Evolutionary conservation across 92 coral and sea anemone genomes (phyloP).

Genomic region (Chrysogorgia sp.): DNA sequence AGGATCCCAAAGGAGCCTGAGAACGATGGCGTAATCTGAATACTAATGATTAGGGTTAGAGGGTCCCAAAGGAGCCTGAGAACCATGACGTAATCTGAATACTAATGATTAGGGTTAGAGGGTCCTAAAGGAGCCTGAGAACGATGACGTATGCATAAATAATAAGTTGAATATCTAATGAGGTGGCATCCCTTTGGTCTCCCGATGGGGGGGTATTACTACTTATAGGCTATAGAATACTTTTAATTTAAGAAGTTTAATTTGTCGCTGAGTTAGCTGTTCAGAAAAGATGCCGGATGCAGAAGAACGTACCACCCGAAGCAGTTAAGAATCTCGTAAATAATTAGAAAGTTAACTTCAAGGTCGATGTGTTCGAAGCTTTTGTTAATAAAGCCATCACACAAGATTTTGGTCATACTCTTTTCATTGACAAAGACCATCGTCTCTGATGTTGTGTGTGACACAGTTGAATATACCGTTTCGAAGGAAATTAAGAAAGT

Average conservation of each 20-base stretch:
- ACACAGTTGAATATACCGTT: neutral
- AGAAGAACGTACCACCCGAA: constrained; percentile 2
- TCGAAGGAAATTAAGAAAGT: constrained; percentile 5
- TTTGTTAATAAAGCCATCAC: neutral
- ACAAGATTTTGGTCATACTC: neutral
- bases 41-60: too few relatives aligned
- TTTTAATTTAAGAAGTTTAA: neutral
- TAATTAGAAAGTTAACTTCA: constrained; percentile 1
- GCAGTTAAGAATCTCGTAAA: constrained; percentile 5
- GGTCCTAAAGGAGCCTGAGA: too few relatives aligned
- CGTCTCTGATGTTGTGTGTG: neutral
- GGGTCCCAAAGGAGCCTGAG: too few relatives aligned
- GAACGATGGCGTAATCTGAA: too few relatives aligned
- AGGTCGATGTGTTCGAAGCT: neutral
- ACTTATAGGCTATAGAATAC: too few relatives aligned
- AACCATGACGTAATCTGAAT: too few relatives aligned
- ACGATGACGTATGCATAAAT: too few relatives aligned
- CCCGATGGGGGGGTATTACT: too few relatives aligned
- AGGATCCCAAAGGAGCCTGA: too few relatives aligned
- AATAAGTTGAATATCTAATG: too few relatives aligned
- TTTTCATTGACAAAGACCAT: neutral
- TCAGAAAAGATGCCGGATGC: neutral
- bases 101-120: too few relatives aligned
- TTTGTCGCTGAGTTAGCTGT: neutral
- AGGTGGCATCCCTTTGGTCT: too few relatives aligned